phyloP scores from a whole-genome alignment of 2,888 invertebrate species.

The Phasia obesa region DNA sequence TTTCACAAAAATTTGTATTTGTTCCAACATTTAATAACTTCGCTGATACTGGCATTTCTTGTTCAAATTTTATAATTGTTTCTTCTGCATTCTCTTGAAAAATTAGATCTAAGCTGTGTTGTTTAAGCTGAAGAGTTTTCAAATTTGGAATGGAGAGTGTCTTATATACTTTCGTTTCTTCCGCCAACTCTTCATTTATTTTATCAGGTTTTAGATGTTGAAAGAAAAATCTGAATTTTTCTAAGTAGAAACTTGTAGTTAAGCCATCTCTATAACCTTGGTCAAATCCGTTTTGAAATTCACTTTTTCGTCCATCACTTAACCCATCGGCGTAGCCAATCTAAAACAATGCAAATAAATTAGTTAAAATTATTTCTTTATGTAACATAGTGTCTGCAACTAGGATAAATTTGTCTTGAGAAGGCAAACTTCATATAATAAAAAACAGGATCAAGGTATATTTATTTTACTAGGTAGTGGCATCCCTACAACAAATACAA shows the following conservation, averaged over 20 bases:
- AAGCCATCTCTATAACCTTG: slow-evolving; percentile 87
- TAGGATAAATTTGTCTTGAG: too few species aligned
- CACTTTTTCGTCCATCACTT: slow-evolving; percentile 85
- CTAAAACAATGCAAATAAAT: too few species aligned
- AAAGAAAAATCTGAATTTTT: slow-evolving; percentile 75
- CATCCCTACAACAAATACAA: too few species aligned
- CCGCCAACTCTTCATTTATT: not conserved
- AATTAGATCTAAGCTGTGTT: slow-evolving; percentile 62
- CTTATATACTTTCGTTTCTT: slow-evolving; percentile 59
- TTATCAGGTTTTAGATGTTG: slow-evolving; percentile 48
- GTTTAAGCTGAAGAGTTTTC: slow-evolving; percentile 68
- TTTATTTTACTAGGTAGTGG: too few species aligned
- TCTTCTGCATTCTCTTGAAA: slow-evolving; percentile 73
- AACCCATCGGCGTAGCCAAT: slow-evolving; percentile 88
- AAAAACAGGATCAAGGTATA: too few species aligned
- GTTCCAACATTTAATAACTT: slow-evolving; percentile 64
- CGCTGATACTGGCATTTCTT: slow-evolving; percentile 71
- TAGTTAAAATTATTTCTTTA: too few species aligned
- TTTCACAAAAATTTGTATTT: slow-evolving; percentile 34
- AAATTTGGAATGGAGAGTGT: slow-evolving; percentile 53
- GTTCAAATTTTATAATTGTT: slow-evolving; percentile 65
- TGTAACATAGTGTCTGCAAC: too few species aligned
- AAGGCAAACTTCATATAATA: too few species aligned
- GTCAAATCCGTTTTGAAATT: slow-evolving; percentile 88
- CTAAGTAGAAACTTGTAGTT: slow-evolving; percentile 84